Evolutionary conservation across 2,888 invertebrate genomes (phyloP).

Genomic region (Macroteleia sp.): DNA sequence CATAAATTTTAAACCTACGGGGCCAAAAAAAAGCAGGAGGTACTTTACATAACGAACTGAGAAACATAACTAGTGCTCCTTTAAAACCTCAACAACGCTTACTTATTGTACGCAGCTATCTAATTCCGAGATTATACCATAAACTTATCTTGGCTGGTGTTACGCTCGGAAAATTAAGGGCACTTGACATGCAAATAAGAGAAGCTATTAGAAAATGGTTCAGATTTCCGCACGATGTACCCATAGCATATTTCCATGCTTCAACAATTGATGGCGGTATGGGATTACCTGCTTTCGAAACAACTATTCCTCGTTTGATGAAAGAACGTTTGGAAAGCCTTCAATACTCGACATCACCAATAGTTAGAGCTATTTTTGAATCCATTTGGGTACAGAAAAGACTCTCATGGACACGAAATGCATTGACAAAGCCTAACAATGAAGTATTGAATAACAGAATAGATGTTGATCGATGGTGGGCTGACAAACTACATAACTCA

Average conservation of each 20-base stretch:
- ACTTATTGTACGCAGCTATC: neutral
- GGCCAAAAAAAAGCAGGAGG: neutral
- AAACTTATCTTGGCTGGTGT: neutral
- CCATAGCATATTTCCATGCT: neutral
- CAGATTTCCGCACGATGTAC: neutral
- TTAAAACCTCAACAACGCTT: constrained; percentile 3
- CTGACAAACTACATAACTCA: constrained; percentile 46
- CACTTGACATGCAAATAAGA: neutral
- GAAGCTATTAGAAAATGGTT: constrained; percentile 1
- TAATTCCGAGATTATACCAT: constrained; percentile 1
- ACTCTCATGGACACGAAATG: constrained; percentile 16
- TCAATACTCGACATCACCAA: neutral
- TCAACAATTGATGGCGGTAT: neutral
- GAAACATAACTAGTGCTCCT: neutral
- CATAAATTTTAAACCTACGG: neutral
- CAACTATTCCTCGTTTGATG: neutral
- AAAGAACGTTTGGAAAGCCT: neutral
- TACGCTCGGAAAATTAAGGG: neutral
- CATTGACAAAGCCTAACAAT: constrained; percentile 1
- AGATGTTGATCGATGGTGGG: constrained; percentile 22
- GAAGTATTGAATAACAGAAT: neutral
- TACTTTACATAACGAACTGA: neutral
- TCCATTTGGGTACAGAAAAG: constrained; percentile 10
- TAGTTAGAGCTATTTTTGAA: neutral
- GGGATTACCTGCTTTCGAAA: neutral